Evolutionary conservation across 2,113 vertebrate species (phyloP).

Genomic region (Hydropotes inermis): DNA sequence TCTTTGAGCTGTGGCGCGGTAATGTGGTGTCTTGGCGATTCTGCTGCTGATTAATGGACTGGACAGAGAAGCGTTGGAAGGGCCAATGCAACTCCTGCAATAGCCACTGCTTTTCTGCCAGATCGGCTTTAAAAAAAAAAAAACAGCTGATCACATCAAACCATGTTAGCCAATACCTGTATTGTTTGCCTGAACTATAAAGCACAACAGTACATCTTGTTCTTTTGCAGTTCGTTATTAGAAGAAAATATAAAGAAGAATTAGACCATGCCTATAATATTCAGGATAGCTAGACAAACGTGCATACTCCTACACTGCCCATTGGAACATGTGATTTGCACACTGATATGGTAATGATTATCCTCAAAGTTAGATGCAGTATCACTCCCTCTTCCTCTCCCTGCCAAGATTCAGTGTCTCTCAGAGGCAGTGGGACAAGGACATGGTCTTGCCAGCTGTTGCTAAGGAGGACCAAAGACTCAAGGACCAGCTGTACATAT

Average conservation of each 20-base stretch:
- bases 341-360: background rate
- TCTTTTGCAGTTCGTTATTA: constrained; percentile 4
- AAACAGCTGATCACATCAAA: background rate
- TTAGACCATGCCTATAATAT: background rate
- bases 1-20: background rate
- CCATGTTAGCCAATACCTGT: constrained; percentile 33
- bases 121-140: background rate
- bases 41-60: constrained; percentile 17
- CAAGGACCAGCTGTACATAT: background rate
- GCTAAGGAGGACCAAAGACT: background rate
- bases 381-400: background rate
- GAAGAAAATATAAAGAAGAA: background rate
- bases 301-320: background rate
- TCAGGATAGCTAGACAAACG: background rate
- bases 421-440: background rate
- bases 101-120: constrained; percentile 15
- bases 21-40: background rate
- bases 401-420: background rate
- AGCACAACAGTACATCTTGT: background rate
- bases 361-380: background rate
- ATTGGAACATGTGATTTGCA: background rate
- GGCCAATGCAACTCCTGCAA: background rate
- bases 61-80: constrained; percentile 27
- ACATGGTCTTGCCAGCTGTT: background rate
- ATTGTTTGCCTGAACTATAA: constrained; percentile 42